These are phyloP conservation scores for Alauda arvensis DNA, from an alignment of 2,797 vertebrate genomes.

Conservation along the genomic window DNA sequence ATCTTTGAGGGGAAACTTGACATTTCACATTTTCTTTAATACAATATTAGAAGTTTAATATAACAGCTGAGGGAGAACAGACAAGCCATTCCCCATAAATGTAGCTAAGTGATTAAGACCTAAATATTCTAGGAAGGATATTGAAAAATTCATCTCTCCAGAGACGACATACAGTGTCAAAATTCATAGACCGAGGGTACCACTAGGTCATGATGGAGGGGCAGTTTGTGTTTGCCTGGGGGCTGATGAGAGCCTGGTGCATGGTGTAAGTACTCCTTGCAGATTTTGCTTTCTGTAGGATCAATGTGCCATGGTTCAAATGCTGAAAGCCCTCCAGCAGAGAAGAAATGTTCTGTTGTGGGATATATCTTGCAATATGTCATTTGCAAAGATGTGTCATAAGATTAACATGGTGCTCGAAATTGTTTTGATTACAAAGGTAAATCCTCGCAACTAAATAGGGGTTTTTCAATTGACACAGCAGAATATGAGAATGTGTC, in stretches of 20 bases:
- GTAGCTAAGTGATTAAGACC: background rate
- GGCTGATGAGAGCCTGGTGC: background rate
- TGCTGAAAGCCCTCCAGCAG: background rate
- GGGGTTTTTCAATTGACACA: background rate
- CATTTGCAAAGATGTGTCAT: background rate
- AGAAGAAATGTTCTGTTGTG: background rate
- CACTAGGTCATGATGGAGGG: background rate
- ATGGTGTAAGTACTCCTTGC: fast-evolving
- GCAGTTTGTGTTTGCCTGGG: background rate
- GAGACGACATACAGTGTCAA: background rate
- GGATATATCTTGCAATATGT: background rate
- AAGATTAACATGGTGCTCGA: background rate
- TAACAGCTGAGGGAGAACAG: background rate
- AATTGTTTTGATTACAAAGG: background rate
- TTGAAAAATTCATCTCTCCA: background rate
- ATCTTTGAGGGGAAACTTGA: background rate
- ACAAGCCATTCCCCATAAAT: background rate
- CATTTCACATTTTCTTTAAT: background rate
- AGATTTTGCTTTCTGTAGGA: background rate
- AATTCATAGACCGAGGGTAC: background rate
- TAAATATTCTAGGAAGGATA: background rate
- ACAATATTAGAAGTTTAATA: background rate
- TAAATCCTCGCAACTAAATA: background rate
- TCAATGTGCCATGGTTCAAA: fast-evolving
- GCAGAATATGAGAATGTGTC: background rate